These are phyloP conservation scores for Caenorhabditis angaria DNA, from an alignment of 2,888 invertebrate species.

Conservation along the genomic window DNA sequence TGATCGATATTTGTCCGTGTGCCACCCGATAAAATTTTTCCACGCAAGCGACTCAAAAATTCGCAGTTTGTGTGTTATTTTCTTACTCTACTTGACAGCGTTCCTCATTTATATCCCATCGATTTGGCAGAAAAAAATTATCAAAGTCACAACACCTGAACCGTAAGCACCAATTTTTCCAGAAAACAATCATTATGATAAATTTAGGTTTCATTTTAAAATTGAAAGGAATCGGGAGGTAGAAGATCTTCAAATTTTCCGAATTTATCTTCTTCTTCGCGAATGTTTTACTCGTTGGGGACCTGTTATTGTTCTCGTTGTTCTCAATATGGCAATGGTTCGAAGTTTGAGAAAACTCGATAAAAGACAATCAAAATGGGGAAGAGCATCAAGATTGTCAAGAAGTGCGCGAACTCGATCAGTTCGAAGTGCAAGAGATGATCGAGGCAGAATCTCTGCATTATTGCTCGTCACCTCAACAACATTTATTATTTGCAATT, in stretches of 20 bases:
- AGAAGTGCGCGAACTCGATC: conserved; percentile 23
- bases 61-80: conserved; percentile 73
- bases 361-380: conserved; percentile 34
- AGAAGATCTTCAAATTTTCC: conserved; percentile 69
- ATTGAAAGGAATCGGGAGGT: conserved; percentile 39
- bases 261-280: conserved; percentile 73
- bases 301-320: conserved; percentile 61
- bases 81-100: conserved; percentile 73
- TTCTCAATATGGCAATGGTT: conserved; percentile 64
- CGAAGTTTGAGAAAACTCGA: conserved; percentile 55
- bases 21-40: conserved; percentile 70
- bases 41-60: conserved; percentile 70
- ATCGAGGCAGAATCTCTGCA: conserved; percentile 72
- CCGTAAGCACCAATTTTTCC: conserved; percentile 5
- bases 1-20: conserved; percentile 75
- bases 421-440: conserved; percentile 35
- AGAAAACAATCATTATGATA: not conserved
- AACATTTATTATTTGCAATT: conserved; percentile 74
- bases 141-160: not conserved
- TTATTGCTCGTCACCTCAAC: conserved; percentile 74
- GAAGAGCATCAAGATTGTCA: conserved; percentile 23
- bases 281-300: conserved; percentile 71
- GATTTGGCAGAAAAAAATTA: conserved; percentile 72
- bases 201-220: conserved; percentile 20
- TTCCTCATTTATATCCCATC: conserved; percentile 74